A percentile compares a stretch with the other conserved stretches of the same genome.
Conservation (phyloP, 2,113 vertebrate genomes). For the Columba livia region DNA sequence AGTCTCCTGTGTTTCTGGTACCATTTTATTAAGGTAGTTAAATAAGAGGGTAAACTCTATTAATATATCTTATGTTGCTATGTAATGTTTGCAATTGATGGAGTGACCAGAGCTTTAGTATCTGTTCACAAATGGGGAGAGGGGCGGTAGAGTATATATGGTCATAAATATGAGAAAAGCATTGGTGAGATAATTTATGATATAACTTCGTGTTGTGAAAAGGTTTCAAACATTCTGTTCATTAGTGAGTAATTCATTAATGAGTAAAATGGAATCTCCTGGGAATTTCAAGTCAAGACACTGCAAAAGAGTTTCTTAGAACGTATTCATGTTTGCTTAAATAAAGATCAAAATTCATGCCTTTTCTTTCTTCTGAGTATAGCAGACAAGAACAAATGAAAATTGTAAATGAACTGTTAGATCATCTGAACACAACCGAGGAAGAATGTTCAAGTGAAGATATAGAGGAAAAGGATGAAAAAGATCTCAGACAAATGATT, state of each 20-base stretch:
- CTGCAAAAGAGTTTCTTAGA: not conserved
- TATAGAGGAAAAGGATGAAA: constrained; percentile 73
- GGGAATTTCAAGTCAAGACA: not conserved
- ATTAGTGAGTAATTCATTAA: not conserved
- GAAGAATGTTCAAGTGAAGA: constrained; percentile 77
- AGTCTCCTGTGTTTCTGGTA: not conserved
- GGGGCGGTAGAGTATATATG: no score
- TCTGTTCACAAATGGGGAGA: not conserved
- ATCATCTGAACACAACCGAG: constrained; percentile 68
- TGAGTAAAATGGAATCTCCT: not conserved
- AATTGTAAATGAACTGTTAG: constrained; percentile 71
- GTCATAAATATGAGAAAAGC: not conserved
- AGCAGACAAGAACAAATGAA: constrained; percentile 74
- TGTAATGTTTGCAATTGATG: not conserved
- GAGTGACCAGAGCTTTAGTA: not conserved
- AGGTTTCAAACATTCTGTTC: not conserved
- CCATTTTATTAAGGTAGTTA: not conserved
- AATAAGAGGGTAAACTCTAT: not conserved
- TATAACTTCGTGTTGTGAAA: not conserved
- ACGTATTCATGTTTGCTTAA: constrained; percentile 33
- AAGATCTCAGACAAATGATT: constrained; percentile 73
- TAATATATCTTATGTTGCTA: not conserved
- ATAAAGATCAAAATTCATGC: constrained; percentile 23
- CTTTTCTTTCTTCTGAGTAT: constrained; percentile 14
- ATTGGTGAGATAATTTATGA: not conserved